Percentiles rank a stretch among this genome's conserved stretches.
These are phyloP conservation scores for Myripristis jacobus DNA, from an alignment of 2,797 vertebrate genomes.

Conservation along the genomic window DNA sequence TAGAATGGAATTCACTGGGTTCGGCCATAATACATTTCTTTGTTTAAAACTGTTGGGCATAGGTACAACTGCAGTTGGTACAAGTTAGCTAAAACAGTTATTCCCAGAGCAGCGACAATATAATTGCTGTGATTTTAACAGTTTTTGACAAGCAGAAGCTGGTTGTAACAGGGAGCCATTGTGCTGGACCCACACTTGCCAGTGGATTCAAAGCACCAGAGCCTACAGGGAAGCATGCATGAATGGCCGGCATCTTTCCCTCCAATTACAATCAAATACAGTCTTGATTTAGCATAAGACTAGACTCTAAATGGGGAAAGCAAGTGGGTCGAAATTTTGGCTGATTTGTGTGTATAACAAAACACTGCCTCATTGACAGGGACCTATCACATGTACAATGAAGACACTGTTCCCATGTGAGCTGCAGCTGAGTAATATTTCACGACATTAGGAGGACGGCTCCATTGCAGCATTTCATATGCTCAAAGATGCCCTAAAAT, in stretches of 20 bases:
- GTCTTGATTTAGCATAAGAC: constrained; percentile 55
- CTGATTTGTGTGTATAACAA: constrained; percentile 10
- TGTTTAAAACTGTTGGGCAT: constrained; percentile 45
- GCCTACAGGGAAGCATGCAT: constrained; percentile 47
- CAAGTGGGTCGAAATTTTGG: background rate
- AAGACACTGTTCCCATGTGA: constrained; percentile 2
- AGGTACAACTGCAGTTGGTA: constrained; percentile 31
- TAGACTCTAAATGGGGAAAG: constrained; percentile 23
- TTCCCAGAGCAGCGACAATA: constrained; percentile 39
- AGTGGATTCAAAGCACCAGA: constrained; percentile 39
- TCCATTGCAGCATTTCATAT: too few species aligned
- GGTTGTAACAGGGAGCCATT: constrained; percentile 75
- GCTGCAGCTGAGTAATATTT: constrained; percentile 15
- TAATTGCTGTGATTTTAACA: constrained; percentile 67
- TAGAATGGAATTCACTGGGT: background rate
- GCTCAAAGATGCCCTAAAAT: too few species aligned
- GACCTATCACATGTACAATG: background rate
- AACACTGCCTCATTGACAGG: constrained; percentile 4
- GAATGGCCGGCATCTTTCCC: constrained; percentile 61
- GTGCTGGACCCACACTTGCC: constrained; percentile 61
- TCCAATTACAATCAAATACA: constrained; percentile 66
- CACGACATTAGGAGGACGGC: background rate
- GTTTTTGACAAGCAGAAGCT: constrained; percentile 73
- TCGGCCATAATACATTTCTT: constrained; percentile 37
- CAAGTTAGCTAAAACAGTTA: constrained; percentile 42